Evolutionary conservation across 2,113 vertebrate species (phyloP).

Genomic region (Microtus pennsylvanicus): DNA sequence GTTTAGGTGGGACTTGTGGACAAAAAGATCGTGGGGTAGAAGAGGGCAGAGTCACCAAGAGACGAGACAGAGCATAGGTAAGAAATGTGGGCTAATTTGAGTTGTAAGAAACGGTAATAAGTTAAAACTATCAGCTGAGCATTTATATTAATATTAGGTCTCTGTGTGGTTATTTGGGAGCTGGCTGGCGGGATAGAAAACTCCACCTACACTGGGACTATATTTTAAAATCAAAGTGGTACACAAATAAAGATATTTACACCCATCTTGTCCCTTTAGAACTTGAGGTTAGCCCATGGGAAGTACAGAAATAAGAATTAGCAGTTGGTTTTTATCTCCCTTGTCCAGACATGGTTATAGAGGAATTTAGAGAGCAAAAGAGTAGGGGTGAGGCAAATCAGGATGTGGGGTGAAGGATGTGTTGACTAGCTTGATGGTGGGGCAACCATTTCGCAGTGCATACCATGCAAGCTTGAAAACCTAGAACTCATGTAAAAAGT

Average conservation of each 20-base stretch:
- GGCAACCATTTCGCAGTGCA: neutral
- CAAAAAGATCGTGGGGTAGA: neutral
- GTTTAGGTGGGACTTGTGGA: neutral
- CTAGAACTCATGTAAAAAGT: neutral
- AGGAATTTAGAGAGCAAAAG: neutral
- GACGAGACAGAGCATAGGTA: neutral
- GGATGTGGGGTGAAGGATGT: no score
- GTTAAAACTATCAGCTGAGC: neutral
- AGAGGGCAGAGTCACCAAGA: neutral
- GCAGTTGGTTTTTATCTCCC: neutral
- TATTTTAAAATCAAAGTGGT: neutral
- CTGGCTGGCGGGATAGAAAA: neutral
- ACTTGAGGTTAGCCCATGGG: neutral
- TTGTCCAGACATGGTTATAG: neutral
- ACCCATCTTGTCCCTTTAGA: neutral
- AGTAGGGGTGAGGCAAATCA: neutral
- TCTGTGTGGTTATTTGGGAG: neutral
- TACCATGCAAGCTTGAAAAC: no score
- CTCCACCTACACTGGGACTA: neutral
- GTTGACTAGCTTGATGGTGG: neutral
- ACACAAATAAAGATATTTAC: neutral
- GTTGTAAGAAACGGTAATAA: neutral
- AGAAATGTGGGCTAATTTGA: neutral
- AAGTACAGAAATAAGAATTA: neutral
- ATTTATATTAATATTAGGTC: neutral